These are phyloP conservation scores for Agonopterix subpropinquella DNA, from an alignment of 2,888 invertebrate species.

Conservation along the genomic window DNA sequence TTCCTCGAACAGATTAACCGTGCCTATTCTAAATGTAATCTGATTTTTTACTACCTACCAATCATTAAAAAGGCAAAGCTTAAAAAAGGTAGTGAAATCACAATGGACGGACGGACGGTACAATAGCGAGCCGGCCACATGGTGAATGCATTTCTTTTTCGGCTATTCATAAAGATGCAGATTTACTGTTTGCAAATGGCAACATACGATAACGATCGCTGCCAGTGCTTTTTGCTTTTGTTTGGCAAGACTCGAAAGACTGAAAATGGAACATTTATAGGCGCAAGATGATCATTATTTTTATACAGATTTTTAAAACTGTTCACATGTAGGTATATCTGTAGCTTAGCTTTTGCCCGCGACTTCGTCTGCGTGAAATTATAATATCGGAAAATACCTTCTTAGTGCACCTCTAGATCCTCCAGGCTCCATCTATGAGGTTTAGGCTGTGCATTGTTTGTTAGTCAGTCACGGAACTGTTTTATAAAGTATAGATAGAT, in stretches of 20 bases:
- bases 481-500: no score
- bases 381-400: no score
- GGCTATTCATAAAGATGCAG: constrained; percentile 48
- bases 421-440: no score
- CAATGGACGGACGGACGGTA: constrained; percentile 53
- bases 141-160: constrained; percentile 48
- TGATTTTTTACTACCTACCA: constrained; percentile 43
- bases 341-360: no score
- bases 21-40: constrained; percentile 52
- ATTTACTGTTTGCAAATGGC: constrained; percentile 51
- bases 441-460: no score
- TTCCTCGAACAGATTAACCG: constrained; percentile 49
- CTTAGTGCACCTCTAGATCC: no score
- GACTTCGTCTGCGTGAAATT: no score
- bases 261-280: background rate
- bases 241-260: background rate
- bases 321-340: no score
- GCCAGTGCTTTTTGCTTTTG: constrained; percentile 2
- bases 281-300: no score
- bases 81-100: constrained; percentile 50
- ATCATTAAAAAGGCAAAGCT: constrained; percentile 50
- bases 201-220: constrained; percentile 35
- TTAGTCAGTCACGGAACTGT: no score
- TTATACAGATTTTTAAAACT: no score
- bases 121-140: constrained; percentile 61